Evolutionary conservation across 2,888 invertebrate genomes (phyloP).

Genomic region (Linyphia triangularis): DNA sequence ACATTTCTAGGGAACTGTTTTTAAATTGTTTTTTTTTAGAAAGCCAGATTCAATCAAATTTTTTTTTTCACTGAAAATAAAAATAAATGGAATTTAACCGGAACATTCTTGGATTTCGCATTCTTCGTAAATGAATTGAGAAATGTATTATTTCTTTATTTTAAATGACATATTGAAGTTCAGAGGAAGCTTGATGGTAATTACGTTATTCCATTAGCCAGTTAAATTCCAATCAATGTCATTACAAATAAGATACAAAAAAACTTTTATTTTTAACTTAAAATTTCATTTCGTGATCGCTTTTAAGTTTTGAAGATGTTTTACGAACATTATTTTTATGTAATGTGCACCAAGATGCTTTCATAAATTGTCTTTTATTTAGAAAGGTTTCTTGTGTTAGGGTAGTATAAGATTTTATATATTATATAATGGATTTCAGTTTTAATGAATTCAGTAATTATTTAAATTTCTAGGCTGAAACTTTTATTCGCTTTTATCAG

Average conservation of each 20-base stretch:
- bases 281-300: too few species aligned
- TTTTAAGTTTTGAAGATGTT: too few species aligned
- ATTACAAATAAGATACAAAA: neutral
- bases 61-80: neutral
- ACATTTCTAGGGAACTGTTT: neutral
- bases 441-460: too few species aligned
- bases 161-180: conserved; percentile 30
- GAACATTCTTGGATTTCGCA: neutral
- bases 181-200: neutral
- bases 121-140: conserved; percentile 9
- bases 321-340: too few species aligned
- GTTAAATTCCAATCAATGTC: neutral
- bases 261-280: too few species aligned
- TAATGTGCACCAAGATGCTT: too few species aligned
- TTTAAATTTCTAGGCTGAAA: too few species aligned
- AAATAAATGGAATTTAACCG: conserved; percentile 33
- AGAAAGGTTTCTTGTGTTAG: too few species aligned
- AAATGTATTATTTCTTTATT: conserved; percentile 8
- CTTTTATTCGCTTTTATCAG: too few species aligned
- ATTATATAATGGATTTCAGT: too few species aligned
- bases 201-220: neutral
- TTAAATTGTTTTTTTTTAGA: conserved; percentile 26
- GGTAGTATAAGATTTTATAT: too few species aligned
- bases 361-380: too few species aligned
- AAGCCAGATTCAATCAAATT: neutral